These are phyloP conservation scores for Dinomys branickii DNA, from an alignment of 2,113 vertebrate genomes.

Conservation along the genomic window DNA sequence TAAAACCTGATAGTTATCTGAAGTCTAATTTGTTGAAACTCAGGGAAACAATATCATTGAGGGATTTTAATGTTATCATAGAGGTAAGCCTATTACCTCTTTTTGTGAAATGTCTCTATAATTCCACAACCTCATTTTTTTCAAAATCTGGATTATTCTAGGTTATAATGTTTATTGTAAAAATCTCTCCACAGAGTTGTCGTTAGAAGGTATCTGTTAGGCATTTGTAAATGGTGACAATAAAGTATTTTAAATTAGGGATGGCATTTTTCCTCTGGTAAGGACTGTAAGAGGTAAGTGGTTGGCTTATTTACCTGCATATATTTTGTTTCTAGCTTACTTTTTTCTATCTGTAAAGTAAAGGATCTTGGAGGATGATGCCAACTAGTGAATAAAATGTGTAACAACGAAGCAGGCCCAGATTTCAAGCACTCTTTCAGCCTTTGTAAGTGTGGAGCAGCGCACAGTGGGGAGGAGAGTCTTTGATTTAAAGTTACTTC, in stretches of 20 bases:
- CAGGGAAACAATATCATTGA: background rate
- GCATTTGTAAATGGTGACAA: background rate
- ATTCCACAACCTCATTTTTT: background rate
- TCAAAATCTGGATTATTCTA: background rate
- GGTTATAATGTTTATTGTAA: background rate
- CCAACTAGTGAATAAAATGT: background rate
- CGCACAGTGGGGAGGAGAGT: background rate
- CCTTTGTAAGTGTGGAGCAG: background rate
- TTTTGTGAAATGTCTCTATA: background rate
- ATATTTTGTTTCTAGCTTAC: background rate
- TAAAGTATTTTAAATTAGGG: background rate
- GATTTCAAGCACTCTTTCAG: background rate
- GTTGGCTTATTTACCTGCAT: background rate
- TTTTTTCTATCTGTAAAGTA: background rate
- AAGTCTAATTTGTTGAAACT: constrained; percentile 9
- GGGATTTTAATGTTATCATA: background rate
- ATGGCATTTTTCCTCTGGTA: background rate
- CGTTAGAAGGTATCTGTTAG: constrained; percentile 4
- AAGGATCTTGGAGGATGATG: background rate
- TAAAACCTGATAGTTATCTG: background rate
- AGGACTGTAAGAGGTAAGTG: background rate
- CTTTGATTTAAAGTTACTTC: background rate
- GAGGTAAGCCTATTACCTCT: background rate
- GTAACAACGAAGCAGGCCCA: background rate
- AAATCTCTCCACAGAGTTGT: background rate